Conservation (phyloP, 2,888 invertebrate genomes). For the Danaus chrysippus region DNA sequence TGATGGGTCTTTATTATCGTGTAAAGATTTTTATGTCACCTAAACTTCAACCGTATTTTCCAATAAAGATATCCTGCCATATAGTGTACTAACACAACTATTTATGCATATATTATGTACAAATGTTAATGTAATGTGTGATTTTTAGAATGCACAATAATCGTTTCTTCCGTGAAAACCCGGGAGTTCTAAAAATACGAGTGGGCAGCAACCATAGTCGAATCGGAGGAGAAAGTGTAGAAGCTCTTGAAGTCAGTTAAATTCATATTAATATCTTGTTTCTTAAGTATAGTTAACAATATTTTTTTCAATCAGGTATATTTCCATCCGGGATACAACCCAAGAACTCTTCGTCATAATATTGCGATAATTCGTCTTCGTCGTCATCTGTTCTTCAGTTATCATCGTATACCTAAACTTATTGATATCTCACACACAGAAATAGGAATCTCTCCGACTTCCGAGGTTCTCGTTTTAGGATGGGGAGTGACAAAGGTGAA, state of each 20-base stretch:
- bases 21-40: no score
- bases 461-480: slow-evolving; percentile 58
- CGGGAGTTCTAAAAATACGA: slow-evolving; percentile 53
- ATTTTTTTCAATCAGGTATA: slow-evolving; percentile 47
- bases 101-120: no score
- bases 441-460: slow-evolving; percentile 43
- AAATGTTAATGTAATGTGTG: neutral
- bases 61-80: neutral
- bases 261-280: neutral
- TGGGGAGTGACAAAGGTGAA: slow-evolving; percentile 70
- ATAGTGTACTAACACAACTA: neutral
- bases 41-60: no score
- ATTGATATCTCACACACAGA: slow-evolving; percentile 47
- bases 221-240: slow-evolving; percentile 58
- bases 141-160: slow-evolving; percentile 64
- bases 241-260: slow-evolving; percentile 56
- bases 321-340: slow-evolving; percentile 66
- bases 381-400: slow-evolving; percentile 46
- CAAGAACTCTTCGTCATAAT: slow-evolving; percentile 55
- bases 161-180: slow-evolving; percentile 68
- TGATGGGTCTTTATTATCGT: no score
- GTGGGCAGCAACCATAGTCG: slow-evolving; percentile 70
- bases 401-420: slow-evolving; percentile 54
- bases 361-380: slow-evolving; percentile 61
- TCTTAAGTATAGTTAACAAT: neutral